A percentile compares a stretch with the other conserved stretches of the same genome.
phyloP scores from a whole-genome alignment of 2,888 invertebrate genomes.

The Polymixis lichenea region DNA sequence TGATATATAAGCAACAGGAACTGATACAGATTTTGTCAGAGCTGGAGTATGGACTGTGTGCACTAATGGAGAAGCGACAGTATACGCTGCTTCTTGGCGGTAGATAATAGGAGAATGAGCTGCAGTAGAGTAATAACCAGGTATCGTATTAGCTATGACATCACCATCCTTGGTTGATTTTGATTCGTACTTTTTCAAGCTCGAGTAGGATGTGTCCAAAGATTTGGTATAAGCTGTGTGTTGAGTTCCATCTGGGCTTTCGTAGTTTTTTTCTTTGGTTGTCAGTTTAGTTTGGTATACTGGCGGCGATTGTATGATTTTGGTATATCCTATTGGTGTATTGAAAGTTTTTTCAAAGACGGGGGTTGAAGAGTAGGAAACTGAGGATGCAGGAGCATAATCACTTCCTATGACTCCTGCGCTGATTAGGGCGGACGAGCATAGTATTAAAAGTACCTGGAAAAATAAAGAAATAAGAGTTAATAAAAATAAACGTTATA shows the following conservation, averaged over 20 bases:
- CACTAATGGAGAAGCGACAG: conserved; percentile 53
- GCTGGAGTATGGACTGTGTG: conserved; percentile 58
- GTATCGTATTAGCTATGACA: conserved; percentile 53
- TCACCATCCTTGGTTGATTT: conserved; percentile 50
- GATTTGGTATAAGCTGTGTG: conserved; percentile 63
- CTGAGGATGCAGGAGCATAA: conserved; percentile 63
- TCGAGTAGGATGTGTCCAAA: conserved; percentile 62
- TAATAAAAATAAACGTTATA: neutral
- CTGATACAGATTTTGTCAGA: conserved; percentile 51
- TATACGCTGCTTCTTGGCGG: conserved; percentile 58
- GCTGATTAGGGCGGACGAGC: conserved; percentile 63
- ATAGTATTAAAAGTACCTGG: conserved; percentile 71
- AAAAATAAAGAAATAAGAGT: conserved; percentile 50
- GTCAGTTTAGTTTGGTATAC: conserved; percentile 66
- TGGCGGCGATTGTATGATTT: conserved; percentile 58
- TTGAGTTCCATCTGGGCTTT: conserved; percentile 61
- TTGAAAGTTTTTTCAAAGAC: conserved; percentile 23
- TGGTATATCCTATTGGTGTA: conserved; percentile 51
- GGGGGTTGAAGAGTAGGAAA: conserved; percentile 64
- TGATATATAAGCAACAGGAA: conserved; percentile 58
- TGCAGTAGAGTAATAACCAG: conserved; percentile 60
- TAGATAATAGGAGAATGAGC: conserved; percentile 55
- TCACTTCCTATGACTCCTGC: conserved; percentile 66
- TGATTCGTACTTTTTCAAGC: conserved; percentile 62
- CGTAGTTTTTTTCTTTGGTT: conserved; percentile 65